Base-by-base conservation (phyloP, 1,140 invertebrate species). In the Formica selysi region DNA sequence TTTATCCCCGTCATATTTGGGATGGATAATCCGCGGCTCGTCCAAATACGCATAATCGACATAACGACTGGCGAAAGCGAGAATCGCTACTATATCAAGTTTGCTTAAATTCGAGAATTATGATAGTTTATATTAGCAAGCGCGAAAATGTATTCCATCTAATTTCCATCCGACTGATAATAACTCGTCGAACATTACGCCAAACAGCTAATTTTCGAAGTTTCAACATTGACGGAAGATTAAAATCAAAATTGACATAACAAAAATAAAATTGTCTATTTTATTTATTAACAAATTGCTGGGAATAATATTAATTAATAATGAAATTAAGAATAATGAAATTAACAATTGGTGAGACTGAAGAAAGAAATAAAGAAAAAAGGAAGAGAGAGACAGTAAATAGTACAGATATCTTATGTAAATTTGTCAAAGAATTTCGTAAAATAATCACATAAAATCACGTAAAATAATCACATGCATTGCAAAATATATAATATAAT, bases 21-120 rank as follows among this genome's bases (percentile, higher is more conserved):
- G 68, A 62, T 74, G 79, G 79, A 83, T 83, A 83, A 89, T 70
- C 71, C 84, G 51, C 61, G 61, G 51, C 44, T 86, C 79, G 61
- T 62, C 48, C 65, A 73, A 59, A 57, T 44, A 71, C 7, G 79
- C 6, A 36, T 86, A 85, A 89, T 89, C 87, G 76, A 89, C 89
- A 89, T 48, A 65, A 61, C 76, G 19, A 62, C 38, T 26, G 62
- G 32, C 19, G 64, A 51, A 61, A 57, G 7, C 38, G 78, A 84
- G 70, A 62, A 48, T 54, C 62, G 22, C 48, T 59, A 26, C n/a
- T 61, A 64, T 22, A 68, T 36, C 29, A 41, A 51, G 48, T 74
- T 83, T 70, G 54, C 38, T 48, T n/a, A 16, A 62, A 57, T 51
- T 67, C 41, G 57, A 59, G 76, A 54, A 67, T 73, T 83, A 73